Conservation (phyloP, 2,113 vertebrate genomes). For the Anoplopoma fimbria region DNA sequence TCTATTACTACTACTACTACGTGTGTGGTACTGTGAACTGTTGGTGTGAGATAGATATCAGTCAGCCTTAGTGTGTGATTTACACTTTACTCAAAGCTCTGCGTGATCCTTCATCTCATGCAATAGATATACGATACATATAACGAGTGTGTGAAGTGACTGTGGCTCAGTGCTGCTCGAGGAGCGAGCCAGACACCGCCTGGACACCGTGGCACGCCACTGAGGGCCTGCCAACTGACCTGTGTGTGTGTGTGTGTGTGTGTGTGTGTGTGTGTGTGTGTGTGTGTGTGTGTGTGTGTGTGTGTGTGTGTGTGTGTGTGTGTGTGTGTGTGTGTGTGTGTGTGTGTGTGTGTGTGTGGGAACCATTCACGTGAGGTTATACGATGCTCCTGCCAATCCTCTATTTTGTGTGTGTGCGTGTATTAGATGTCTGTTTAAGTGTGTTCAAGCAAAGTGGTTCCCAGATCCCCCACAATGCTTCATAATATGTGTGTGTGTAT, state of each 20-base stretch:
- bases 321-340: conserved; percentile 27
- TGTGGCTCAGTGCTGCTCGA: conserved; percentile 26
- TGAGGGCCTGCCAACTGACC: conserved; percentile 55
- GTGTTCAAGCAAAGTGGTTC: conserved; percentile 17
- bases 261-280: conserved; percentile 25
- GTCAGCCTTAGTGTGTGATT: background rate
- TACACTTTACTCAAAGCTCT: conserved; percentile 21
- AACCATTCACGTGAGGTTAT: background rate
- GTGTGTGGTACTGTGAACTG: background rate
- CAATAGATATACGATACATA: background rate
- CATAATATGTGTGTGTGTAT: conserved; percentile 29
- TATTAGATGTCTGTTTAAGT: conserved; percentile 21
- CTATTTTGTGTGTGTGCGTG: background rate
- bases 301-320: conserved; percentile 27
- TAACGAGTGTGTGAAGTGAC: conserved; percentile 19
- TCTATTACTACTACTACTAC: no score
- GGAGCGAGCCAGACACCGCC: conserved; percentile 38
- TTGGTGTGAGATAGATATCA: background rate
- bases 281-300: conserved; percentile 25
- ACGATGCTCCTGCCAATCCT: background rate
- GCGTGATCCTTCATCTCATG: conserved; percentile 4
- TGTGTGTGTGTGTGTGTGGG: conserved; percentile 20
- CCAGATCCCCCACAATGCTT: conserved; percentile 1
- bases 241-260: conserved; percentile 31
- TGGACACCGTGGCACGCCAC: conserved; percentile 48